Base-by-base conservation (phyloP, 2,888 invertebrate genomes). In the Brachyptera risi region DNA sequence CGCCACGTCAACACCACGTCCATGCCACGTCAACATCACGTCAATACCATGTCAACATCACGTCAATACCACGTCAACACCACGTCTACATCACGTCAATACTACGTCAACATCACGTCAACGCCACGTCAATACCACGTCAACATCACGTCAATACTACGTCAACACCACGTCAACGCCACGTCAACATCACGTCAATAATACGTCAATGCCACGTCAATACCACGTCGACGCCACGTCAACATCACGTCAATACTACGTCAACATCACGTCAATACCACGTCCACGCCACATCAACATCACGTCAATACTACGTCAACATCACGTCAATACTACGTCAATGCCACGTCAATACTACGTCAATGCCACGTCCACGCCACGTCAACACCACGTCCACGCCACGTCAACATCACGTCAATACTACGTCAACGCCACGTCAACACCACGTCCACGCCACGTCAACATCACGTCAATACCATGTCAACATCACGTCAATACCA, bases 281-380 rank as follows among this genome's bases (percentile, higher is more conserved):
- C 31, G 31, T 31, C 31, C 5, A 31, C 31, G 11, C 11, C 31
- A 31, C 31, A 11, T 31, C 31, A 31, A 31, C 31, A 31, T 31
- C 31, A 31, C 31, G 31, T 31, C 31, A 31, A 31, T 11, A n/a
- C n/a, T n/a, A n/a, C n/a, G n/a, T n/a, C n/a, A n/a, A n/a, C n/a
- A n/a, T n/a, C n/a, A n/a, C n/a, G n/a, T n/a, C n/a, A n/a, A n/a
- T n/a, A n/a, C n/a, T n/a, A n/a, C n/a, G 11, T 31, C 31, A 31
- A 31, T 11, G 11, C 11, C 31, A 58, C 54, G 60, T 42, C 50
- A n/a, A 58, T 65, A 56, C 15, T 13, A 44, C 17, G 23, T 31
- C 31, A 31, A 31, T 11, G 11, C 11, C 31, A 31, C 11, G 31
- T 31, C 31, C 5, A 31, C 31, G 11, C 11, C 31, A 31, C 31